Percentiles rank a stretch among this genome's conserved stretches.
Conservation (phyloP, 37 sponge, comb jelly and placozoan species). For the Beroe ovata region DNA sequence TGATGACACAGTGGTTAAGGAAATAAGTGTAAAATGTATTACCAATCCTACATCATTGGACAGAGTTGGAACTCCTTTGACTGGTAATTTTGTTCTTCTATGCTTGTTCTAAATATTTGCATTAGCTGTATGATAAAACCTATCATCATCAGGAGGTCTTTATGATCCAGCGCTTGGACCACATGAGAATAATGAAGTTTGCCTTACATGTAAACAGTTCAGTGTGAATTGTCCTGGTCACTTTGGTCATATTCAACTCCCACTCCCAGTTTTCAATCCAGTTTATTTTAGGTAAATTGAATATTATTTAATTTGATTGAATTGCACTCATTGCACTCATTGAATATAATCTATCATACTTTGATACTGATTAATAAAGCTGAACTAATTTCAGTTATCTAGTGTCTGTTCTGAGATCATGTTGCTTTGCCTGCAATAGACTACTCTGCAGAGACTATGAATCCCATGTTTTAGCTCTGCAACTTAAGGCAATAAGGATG, state of each 20-base stretch:
- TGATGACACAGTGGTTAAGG: not conserved
- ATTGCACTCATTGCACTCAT: no score
- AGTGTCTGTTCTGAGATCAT: not conserved
- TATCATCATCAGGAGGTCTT: slow-evolving; percentile 82
- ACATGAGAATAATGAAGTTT: slow-evolving; percentile 73
- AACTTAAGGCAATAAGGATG: not conserved
- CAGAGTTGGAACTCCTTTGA: slow-evolving; percentile 11
- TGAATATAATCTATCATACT: no score
- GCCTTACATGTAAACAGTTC: slow-evolving; percentile 86
- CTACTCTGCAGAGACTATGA: slow-evolving; percentile 30
- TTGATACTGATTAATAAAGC: no score
- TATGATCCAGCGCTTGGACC: slow-evolving; percentile 93
- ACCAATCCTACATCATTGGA: slow-evolving; percentile 28
- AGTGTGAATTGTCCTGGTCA: slow-evolving; percentile 91
- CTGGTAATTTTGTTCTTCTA: not conserved
- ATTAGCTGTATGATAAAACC: no score
- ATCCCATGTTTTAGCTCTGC: slow-evolving; percentile 30
- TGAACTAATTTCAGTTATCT: slow-evolving; percentile 5
- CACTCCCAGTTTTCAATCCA: slow-evolving; percentile 91
- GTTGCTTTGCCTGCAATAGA: slow-evolving; percentile 52
- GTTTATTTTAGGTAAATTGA: slow-evolving; percentile 79
- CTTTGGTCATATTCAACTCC: slow-evolving; percentile 91
- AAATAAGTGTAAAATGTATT: slow-evolving; percentile 5
- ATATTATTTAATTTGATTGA: no score
- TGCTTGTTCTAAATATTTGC: not conserved